phyloP scores from a whole-genome alignment of 1,140 invertebrate genomes.

The Delia radicum region DNA sequence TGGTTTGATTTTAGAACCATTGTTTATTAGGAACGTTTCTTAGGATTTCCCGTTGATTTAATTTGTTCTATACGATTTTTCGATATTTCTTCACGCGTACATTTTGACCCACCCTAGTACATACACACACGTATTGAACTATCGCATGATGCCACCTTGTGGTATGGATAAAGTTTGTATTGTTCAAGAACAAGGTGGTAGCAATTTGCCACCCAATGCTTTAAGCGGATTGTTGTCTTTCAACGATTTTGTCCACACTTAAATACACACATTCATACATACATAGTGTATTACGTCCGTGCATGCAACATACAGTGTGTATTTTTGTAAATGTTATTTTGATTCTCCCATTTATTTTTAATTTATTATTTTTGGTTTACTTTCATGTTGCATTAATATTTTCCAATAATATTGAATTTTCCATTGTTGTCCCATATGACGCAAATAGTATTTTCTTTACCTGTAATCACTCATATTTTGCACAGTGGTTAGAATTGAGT shows the following conservation, averaged over 20 bases:
- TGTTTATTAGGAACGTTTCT: too few relatives aligned
- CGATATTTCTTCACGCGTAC: too few relatives aligned
- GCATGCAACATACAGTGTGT: neutral
- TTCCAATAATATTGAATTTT: slow-evolving; percentile 17
- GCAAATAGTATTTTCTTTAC: neutral
- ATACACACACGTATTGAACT: neutral
- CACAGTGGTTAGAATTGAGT: too few relatives aligned
- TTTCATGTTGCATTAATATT: slow-evolving; percentile 21
- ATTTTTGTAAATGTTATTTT: neutral
- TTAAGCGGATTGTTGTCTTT: slow-evolving; percentile 22
- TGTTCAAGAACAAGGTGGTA: neutral
- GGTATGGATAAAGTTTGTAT: too few relatives aligned
- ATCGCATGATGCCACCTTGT: neutral
- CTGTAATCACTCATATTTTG: neutral
- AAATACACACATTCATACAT: neutral
- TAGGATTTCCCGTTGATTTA: too few relatives aligned
- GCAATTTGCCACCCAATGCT: slow-evolving; percentile 20
- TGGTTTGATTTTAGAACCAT: too few relatives aligned
- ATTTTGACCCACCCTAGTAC: too few relatives aligned
- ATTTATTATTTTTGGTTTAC: neutral
- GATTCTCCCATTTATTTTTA: neutral
- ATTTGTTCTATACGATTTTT: too few relatives aligned
- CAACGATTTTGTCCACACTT: neutral
- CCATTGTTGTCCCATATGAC: slow-evolving; percentile 18
- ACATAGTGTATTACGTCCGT: neutral